These are phyloP conservation scores for Dolichomitus sp. DNA, from an alignment of 2,888 invertebrate genomes.

Conservation along the genomic window DNA sequence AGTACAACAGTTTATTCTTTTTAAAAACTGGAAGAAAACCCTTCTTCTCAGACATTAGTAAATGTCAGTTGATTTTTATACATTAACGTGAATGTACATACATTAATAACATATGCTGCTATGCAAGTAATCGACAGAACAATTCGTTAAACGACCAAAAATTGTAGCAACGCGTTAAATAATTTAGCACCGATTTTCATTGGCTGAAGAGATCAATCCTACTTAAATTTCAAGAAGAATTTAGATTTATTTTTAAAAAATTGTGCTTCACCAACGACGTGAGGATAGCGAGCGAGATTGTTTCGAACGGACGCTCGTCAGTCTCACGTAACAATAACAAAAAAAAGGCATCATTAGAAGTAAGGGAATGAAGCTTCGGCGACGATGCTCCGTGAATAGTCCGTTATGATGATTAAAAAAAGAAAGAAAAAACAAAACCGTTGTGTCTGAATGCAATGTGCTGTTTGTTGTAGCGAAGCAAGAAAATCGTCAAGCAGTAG, in stretches of 20 bases:
- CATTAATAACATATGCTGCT: no score
- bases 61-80: no score
- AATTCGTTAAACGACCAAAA: no score
- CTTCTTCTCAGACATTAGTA: no score
- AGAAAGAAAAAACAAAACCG: constrained; percentile 59
- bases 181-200: no score
- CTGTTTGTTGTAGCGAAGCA: constrained; percentile 85
- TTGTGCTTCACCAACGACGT: constrained; percentile 2
- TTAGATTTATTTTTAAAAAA: no score
- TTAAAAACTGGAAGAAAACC: no score
- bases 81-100: no score
- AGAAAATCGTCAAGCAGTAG: constrained; percentile 83
- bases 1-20: no score
- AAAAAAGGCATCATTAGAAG: constrained; percentile 37
- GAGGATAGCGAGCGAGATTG: constrained; percentile 46
- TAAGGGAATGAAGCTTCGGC: constrained; percentile 31
- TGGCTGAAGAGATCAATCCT: no score
- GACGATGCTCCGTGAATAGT: constrained; percentile 40
- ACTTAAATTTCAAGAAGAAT: background rate
- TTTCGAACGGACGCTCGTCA: constrained; percentile 35
- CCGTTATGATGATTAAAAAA: constrained; percentile 60
- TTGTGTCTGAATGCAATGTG: constrained; percentile 83
- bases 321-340: constrained; percentile 14
- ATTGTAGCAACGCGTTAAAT: no score
- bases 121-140: no score